Base-by-base conservation (phyloP, 1,140 invertebrate genomes). In the Dysdera silvatica region DNA sequence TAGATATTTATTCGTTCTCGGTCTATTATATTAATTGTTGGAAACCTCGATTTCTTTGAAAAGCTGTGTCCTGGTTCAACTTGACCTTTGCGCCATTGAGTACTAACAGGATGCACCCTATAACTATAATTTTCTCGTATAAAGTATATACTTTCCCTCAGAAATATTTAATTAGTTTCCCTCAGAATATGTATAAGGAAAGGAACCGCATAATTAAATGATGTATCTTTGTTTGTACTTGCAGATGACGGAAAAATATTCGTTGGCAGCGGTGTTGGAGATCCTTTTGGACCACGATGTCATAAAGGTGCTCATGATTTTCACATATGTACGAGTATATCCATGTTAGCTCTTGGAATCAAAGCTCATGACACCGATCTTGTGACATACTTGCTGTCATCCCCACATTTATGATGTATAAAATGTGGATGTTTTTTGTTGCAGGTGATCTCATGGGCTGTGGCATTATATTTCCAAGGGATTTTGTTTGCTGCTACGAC, bases 161-260 rank as follows among this genome's bases (percentile, higher is more conserved):
- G n/a, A n/a, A n/a, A n/a, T n/a, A n/a, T n/a, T n/a, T n/a, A n/a
- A n/a, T n/a, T n/a, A n/a, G n/a, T n/a, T n/a, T n/a, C n/a, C 24
- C 6, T 18, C 18, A n/a, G 45, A 5, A 48, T n/a, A 10, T n/a
- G 8, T 37, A n/a, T 37, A 37, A 37, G n/a, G 35, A 10, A 10
- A 37, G n/a, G 8, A 37, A 37, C 8, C 35, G 8, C 35, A 37
- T n/a, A n/a, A n/a, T 37, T 10, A n/a, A 37, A 43, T 23, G 23
- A 26, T 51, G 18, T 3, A 16, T 61, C 18, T 57, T 26, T 20
- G 6, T 57, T 54, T 65, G 69, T 26, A 55, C 24, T 68, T 75
- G 52, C 65, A 71, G 82, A 83, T 74, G 82, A 83, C 75, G 82
- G 82, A 0, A 81, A 82, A 74, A 76, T 83, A 57, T 83, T 83